Evolutionary conservation across 1,140 invertebrate species (phyloP), one percentile per base, ranked within the genome.

Genomic region (Neodiprion virginianus): DNA sequence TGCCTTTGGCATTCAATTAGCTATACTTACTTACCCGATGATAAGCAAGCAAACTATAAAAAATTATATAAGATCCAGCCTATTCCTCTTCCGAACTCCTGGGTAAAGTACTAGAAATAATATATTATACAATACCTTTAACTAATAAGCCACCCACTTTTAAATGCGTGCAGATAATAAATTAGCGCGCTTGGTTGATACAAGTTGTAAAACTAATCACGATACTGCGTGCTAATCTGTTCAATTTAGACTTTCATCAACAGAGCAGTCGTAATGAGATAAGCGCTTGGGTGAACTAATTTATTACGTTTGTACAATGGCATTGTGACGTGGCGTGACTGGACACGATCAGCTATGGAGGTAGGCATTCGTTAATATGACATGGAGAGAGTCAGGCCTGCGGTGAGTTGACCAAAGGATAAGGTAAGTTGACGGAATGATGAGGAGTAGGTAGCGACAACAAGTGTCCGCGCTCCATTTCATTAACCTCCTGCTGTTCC

Each of bases 391-490:
- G 69, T 86, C 81, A 88, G 70, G 83, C 82, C 50, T 81, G 80
- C 48, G 87, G 83, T 47, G 79, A 78, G 67, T 79, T 84, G 65
- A 84, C 78, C 67, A 84, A 84, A 76, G 82, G 77, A 76, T 82
- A 83, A 48, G 82, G 79, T 74, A 83, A 78, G 79, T 84, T 85
- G 82, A 84, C 85, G 78, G 84, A 86, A 72, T 85, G 83, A 83
- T 86, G 83, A 71, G 82, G 78, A n/a, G 73, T 67, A 10, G 86
- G 81, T 28, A 83, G 81, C 73, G 86, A 88, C 69, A 92, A 82
- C 69, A 92, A 85, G 76, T 91, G 90, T 14, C 91, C 91, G 65
- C 90, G 88, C 82, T 92, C 91, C 89, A 92, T 91, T 79, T 91
- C 91, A 79, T 90, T 91, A 68, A 91, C 82, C 81, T 90, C 89